These are phyloP conservation scores for Propithecus coquereli DNA, from an alignment of 2,113 vertebrate genomes.

Conservation along the genomic window DNA sequence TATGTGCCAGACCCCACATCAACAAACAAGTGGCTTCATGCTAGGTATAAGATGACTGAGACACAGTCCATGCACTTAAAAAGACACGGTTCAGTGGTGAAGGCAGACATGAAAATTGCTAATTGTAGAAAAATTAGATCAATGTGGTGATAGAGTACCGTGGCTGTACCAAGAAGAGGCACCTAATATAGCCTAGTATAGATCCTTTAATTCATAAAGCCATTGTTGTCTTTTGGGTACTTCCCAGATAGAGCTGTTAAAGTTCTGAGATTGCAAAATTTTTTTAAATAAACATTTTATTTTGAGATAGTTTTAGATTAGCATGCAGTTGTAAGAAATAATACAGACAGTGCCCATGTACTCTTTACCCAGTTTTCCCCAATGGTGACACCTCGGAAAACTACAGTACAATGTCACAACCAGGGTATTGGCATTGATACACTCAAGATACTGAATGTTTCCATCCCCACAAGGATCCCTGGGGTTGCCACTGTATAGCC, in stretches of 20 bases:
- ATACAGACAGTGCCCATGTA: neutral
- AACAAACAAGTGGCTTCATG: neutral
- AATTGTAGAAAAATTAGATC: neutral
- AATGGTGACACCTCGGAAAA: neutral
- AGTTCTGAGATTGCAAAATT: neutral
- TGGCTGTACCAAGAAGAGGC: neutral
- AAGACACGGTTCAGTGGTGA: no score
- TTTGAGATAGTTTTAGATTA: slow-evolving; percentile 11
- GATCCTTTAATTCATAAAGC: neutral
- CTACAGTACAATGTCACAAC: neutral
- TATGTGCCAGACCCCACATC: neutral
- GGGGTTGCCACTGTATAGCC: neutral
- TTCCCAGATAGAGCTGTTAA: neutral
- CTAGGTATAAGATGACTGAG: neutral
- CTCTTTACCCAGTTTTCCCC: neutral
- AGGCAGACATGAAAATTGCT: neutral
- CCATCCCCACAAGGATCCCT: neutral
- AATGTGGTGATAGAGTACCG: neutral
- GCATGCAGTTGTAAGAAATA: neutral
- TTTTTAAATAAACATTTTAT: neutral
- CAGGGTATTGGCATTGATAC: neutral
- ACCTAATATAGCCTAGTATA: no score
- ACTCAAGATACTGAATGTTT: neutral
- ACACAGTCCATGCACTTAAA: neutral
- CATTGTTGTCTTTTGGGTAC: neutral